Conservation (phyloP, 2,113 vertebrate genomes). For the Grus americana region DNA sequence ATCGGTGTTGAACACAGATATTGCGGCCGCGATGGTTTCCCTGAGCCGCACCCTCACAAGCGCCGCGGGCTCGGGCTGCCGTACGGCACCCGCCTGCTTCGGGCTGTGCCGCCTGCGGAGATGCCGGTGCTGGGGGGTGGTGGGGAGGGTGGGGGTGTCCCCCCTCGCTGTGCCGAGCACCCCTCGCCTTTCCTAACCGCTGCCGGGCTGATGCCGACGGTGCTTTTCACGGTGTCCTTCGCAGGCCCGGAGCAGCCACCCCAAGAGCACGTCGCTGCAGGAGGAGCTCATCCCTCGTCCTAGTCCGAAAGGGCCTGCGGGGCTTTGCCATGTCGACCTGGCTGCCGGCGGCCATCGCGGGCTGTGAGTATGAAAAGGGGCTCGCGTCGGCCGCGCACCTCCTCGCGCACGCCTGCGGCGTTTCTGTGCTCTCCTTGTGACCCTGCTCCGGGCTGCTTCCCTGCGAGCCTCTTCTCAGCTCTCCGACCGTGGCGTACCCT, state of each 20-base stretch:
- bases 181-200: neutral
- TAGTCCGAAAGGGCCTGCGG: neutral
- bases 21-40: no score
- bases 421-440: neutral
- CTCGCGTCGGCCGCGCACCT: fast-evolving
- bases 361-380: neutral
- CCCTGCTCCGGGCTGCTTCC: neutral
- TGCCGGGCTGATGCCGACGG: neutral
- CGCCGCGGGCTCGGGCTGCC: neutral
- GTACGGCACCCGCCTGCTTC: neutral
- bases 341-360: fast-evolving
- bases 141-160: neutral
- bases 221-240: neutral
- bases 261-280: fast-evolving
- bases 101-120: neutral
- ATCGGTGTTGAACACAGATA: neutral
- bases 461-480: neutral
- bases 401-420: neutral
- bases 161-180: fast-evolving
- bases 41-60: fast-evolving
- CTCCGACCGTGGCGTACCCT: fast-evolving
- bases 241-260: fast-evolving
- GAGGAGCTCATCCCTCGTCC: neutral
- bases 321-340: neutral
- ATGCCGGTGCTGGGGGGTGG: neutral